Conservation (phyloP, 2,888 invertebrate genomes). For the Oegoconia quadripuncta region DNA sequence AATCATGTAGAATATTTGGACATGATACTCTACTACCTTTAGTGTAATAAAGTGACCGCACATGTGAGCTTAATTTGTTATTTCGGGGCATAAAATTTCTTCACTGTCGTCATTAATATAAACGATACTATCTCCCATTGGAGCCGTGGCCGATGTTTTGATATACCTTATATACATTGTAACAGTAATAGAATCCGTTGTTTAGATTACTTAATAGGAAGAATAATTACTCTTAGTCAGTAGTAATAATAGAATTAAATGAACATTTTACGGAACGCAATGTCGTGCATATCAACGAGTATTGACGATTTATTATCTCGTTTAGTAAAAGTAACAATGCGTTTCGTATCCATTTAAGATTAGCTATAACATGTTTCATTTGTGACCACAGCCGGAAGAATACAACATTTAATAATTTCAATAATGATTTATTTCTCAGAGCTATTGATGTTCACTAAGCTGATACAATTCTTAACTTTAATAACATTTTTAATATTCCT, state of each 20-base stretch:
- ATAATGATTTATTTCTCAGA: slow-evolving; percentile 76
- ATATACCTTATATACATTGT: too few species aligned
- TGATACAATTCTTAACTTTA: slow-evolving; percentile 76
- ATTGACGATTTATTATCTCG: not conserved
- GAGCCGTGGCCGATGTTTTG: too few species aligned
- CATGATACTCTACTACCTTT: too few species aligned
- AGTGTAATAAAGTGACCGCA: too few species aligned
- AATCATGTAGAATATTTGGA: too few species aligned
- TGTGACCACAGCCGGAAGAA: slow-evolving; percentile 43
- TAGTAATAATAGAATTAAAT: not conserved
- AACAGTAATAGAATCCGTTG: too few species aligned
- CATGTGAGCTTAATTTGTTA: too few species aligned
- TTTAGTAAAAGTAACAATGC: not conserved
- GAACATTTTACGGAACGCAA: not conserved
- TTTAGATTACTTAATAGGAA: too few species aligned
- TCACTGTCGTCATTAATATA: too few species aligned
- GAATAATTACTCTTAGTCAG: too few species aligned
- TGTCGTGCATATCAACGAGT: not conserved
- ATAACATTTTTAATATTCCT: slow-evolving; percentile 76
- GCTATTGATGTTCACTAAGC: slow-evolving; percentile 80
- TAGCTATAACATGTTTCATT: slow-evolving; percentile 10
- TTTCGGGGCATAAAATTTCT: too few species aligned
- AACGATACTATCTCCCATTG: too few species aligned
- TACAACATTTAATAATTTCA: slow-evolving; percentile 76
- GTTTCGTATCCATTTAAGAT: not conserved